phyloP scores from a whole-genome alignment of 2,113 vertebrate species.

The Seriola aureovittata region DNA sequence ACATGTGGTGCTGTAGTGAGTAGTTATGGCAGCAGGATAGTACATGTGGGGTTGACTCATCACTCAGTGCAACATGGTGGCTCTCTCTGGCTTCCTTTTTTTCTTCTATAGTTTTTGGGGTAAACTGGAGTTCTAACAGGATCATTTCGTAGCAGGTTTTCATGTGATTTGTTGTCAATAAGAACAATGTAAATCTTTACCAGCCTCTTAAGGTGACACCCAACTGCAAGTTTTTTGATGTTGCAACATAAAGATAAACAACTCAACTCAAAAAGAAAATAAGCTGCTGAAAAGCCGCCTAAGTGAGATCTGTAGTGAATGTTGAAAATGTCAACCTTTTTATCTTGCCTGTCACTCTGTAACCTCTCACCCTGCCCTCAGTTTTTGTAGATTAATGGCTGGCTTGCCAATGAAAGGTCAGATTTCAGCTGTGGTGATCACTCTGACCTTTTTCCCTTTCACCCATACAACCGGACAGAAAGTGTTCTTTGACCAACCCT shows the following conservation, averaged over 20 bases:
- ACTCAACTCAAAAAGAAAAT: not conserved
- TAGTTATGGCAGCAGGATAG: not conserved
- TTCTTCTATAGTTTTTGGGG: too few relatives aligned
- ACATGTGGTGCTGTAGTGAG: not conserved
- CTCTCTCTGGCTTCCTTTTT: too few relatives aligned
- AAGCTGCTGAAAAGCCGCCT: not conserved
- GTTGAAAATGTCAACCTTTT: conserved; percentile 31
- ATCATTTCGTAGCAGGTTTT: not conserved
- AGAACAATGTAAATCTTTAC: not conserved
- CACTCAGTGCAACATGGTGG: too few relatives aligned
- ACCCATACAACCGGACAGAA: not conserved
- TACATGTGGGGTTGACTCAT: too few relatives aligned
- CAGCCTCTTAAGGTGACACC: too few relatives aligned
- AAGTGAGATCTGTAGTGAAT: not conserved
- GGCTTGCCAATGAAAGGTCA: conserved; percentile 50
- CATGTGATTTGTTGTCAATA: not conserved
- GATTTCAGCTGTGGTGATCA: conserved; percentile 48
- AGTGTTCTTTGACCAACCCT: not conserved
- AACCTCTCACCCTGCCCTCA: conserved; percentile 28
- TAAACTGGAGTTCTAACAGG: not conserved
- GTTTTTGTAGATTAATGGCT: conserved; percentile 26
- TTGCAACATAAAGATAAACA: not conserved
- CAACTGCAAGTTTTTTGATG: not conserved
- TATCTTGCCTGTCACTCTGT: conserved; percentile 7
- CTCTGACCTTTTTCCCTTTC: conserved; percentile 17